phyloP scores from a whole-genome alignment of 2,113 vertebrate genomes.

The Mellivora capensis region DNA sequence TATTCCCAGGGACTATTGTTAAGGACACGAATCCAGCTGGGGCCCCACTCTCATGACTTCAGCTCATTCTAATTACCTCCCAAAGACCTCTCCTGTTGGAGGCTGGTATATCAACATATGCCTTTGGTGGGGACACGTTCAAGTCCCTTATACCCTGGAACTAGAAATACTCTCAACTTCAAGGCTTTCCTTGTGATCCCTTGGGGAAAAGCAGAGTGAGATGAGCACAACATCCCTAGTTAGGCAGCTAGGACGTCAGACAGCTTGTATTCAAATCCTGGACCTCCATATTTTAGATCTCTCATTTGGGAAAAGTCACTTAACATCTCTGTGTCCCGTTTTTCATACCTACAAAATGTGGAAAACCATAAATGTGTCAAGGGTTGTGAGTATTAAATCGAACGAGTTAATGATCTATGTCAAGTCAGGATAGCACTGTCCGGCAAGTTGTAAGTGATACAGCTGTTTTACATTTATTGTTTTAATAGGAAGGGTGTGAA shows the following conservation, averaged over 20 bases:
- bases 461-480: neutral
- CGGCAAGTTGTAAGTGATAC: neutral
- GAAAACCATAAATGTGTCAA: neutral
- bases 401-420: neutral
- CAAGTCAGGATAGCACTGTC: neutral
- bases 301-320: neutral
- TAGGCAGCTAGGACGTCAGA: neutral
- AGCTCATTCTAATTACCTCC: neutral
- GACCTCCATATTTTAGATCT: neutral
- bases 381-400: neutral
- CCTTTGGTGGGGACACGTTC: neutral
- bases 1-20: neutral
- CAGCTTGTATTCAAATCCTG: neutral
- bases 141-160: neutral
- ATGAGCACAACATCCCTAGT: neutral
- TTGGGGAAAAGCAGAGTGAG: neutral
- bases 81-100: neutral
- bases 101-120: neutral
- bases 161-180: neutral
- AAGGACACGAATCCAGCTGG: neutral
- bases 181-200: neutral
- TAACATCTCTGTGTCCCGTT: neutral
- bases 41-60: neutral
- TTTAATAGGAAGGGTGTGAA: neutral
- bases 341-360: neutral